Base-by-base conservation (phyloP, 2,888 invertebrate genomes). In the Xestia c-nigrum region DNA sequence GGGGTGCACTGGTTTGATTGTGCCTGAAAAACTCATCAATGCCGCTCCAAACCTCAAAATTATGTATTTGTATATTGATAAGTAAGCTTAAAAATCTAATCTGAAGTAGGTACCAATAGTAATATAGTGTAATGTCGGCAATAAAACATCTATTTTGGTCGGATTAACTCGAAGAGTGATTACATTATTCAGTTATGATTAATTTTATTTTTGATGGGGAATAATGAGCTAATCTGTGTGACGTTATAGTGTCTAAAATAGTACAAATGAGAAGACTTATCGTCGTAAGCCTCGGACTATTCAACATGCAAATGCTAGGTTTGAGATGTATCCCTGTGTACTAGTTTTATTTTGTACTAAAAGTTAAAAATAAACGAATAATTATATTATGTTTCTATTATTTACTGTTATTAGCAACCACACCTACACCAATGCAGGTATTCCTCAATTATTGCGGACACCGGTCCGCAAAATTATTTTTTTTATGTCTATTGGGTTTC, bases 251-350 rank as follows among this genome's bases (percentile, higher is more conserved):
- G 95, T 97, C 97, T 97, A 96, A 96, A 97, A 97, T 97, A 97
- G 97, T 97, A 97, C 97, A 97, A 97, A 97, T 97, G 96, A 96
- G 96, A 97, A 97, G 97, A 97, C 97, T 97, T 96, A 96, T 96
- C 96, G 96, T 96, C 96, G 95, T 97, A 97, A 96, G 96, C 96
- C 95, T 96, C 96, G 94, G 96, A 96, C 96, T 95, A 96, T 96
- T 96, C 96, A 96, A 95, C 96, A 96, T 96, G 95, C 95, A 95
- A 97, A 96, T 96, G 95, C 95, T 97, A 97, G 96, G 96, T 96
- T 96, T 97, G 96, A 96, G 95, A 96, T 97, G 96, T 97, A 97
- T 96, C 96, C 96, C 96, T 96, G 97, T 97, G 97, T 97, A 97
- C 96, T 97, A 97, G 96, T 97, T 97, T 97, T 97, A 97, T 97